Evolutionary conservation across 2,888 invertebrate genomes (phyloP), one percentile per base, ranked within the genome.

Genomic region (Tenthredo scrophulariae): DNA sequence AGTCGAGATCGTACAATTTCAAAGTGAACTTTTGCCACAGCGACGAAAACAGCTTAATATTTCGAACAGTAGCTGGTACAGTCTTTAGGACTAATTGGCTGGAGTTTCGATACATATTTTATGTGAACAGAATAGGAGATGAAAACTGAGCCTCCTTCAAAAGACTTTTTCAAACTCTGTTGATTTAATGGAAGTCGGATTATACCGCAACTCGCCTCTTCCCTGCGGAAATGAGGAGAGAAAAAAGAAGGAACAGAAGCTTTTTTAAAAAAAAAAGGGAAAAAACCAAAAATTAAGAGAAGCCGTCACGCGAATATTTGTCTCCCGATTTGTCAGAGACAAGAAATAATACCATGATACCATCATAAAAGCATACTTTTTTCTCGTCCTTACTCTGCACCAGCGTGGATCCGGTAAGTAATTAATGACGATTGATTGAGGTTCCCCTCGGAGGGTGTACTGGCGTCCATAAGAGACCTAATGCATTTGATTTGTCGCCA

Each of bases 361-460:
- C 77, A 13, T 62, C 50, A 80, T 40, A 26, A 62, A 37, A 80
- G 80, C 33, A 22, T 26, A 62, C 15, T 15, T 22, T 40, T 37
- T 62, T 22, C 33, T 50, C 79, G 6, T 29, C 37, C 22, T 29
- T 33, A 5, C 5, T 58, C 6, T 15, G 13, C 58, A 40, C n/a
- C 58, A 37, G 40, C 40, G 62, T 80, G 62, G 58, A 80, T 58
- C 40, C 37, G 13, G 4, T 37, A 40, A 62, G 40, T 80, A 80
- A 83, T 83, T 83, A 83, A 83, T 83, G 83, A 83, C 83, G 83
- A 83, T 83, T 83, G 83, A 83, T 83, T 67, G 83, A 22, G 62
- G 58, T 6, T 80, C 40, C 80, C 62, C 6, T 9, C 5, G 40
- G 62, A 58, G 80, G 50, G 40, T 62, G 54, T 62, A 80, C 37